phyloP scores from a whole-genome alignment of 2,113 vertebrate species.

The Spermophilus dauricus region DNA sequence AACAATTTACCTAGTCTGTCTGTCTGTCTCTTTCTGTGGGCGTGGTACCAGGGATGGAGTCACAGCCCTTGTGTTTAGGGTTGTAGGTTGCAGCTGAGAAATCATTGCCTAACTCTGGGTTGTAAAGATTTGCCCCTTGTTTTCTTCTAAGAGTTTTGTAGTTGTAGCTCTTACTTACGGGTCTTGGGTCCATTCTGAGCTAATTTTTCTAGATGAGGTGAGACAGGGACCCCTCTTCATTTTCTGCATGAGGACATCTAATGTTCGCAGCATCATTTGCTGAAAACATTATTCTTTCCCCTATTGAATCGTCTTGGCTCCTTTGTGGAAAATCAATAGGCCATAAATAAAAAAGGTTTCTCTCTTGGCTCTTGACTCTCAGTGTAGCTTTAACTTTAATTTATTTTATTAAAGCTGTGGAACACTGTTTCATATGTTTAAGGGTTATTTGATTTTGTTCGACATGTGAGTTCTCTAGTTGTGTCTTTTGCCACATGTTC shows the following conservation, averaged over 20 bases:
- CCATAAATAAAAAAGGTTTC: not conserved
- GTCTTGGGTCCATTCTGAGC: not conserved
- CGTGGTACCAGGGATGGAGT: too few species aligned
- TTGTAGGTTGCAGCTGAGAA: not conserved
- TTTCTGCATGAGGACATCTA: not conserved
- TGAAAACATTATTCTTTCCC: not conserved
- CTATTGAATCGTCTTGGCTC: not conserved
- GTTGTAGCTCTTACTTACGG: not conserved
- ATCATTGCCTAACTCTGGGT: not conserved
- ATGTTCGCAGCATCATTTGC: not conserved
- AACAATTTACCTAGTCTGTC: too few species aligned
- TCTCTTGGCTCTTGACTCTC: not conserved
- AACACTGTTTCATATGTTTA: not conserved
- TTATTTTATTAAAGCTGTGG: not conserved
- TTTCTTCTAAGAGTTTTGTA: not conserved
- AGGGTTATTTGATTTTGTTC: not conserved
- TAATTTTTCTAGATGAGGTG: not conserved
- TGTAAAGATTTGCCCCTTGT: not conserved
- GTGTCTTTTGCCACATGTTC: not conserved
- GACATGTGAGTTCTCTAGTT: not conserved
- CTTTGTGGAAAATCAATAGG: not conserved
- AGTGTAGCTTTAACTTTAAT: constrained; percentile 4
- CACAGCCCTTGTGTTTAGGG: not conserved
- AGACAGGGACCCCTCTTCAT: not conserved
- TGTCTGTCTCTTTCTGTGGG: too few species aligned